Percentiles rank a stretch among this genome's conserved stretches.
Conservation (phyloP, 2,113 vertebrate species). For the Tragulus kanchil region DNA sequence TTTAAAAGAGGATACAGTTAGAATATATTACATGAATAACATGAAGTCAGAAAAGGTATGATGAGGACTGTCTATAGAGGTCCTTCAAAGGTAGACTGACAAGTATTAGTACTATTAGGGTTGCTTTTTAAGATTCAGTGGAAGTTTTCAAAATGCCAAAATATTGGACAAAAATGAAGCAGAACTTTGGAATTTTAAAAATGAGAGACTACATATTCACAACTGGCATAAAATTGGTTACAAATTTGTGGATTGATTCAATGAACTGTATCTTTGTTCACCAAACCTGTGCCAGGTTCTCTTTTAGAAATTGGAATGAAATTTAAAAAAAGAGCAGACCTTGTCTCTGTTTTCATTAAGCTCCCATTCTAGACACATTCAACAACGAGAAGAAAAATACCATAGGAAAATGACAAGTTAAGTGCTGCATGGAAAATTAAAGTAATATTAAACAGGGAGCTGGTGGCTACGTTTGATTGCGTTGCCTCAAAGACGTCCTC, state of each 20-base stretch:
- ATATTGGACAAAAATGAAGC: background rate
- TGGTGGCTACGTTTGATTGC: background rate
- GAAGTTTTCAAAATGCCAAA: slow-evolving; percentile 7
- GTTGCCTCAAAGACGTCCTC: background rate
- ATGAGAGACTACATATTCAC: background rate
- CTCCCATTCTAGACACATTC: background rate
- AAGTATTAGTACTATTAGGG: background rate
- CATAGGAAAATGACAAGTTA: background rate
- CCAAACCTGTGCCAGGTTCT: background rate
- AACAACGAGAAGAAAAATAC: background rate
- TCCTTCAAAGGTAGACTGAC: background rate
- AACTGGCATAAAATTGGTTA: background rate
- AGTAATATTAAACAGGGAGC: background rate
- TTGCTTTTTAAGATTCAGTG: slow-evolving; percentile 8
- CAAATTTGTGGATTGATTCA: background rate
- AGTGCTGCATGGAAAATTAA: background rate
- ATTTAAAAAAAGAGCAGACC: background rate
- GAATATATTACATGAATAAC: background rate
- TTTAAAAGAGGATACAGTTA: background rate
- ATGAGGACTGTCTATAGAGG: too few relatives aligned
- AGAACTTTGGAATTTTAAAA: background rate
- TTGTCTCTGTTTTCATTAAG: background rate
- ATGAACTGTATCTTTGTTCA: background rate
- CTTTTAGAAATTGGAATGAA: background rate
- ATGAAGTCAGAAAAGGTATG: background rate